Evolutionary conservation across 1,140 invertebrate genomes (phyloP).

Genomic region (Oreohelix idahoensis): DNA sequence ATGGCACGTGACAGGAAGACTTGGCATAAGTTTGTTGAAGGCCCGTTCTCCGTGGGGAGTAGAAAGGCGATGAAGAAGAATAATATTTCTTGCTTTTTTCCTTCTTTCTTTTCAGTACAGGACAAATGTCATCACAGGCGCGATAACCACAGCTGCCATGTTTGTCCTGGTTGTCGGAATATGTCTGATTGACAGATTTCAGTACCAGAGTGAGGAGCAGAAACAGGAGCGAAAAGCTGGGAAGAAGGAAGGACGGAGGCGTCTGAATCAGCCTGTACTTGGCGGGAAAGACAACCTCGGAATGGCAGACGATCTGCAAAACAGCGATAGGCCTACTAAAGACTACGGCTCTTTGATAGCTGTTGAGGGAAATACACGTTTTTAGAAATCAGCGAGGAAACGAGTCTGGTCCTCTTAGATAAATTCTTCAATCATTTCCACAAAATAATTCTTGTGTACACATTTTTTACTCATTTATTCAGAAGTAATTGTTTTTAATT

Average conservation of each 20-base stretch:
- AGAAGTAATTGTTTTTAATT: too few relatives aligned
- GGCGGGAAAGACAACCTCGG: neutral
- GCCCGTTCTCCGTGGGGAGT: too few relatives aligned
- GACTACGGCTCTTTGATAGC: neutral
- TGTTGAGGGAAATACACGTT: neutral
- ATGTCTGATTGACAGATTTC: neutral
- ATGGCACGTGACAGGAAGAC: too few relatives aligned
- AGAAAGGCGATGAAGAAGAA: too few relatives aligned
- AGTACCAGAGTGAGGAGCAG: neutral
- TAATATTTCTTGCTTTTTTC: neutral
- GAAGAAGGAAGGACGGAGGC: neutral
- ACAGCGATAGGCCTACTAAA: neutral
- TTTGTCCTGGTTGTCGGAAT: neutral
- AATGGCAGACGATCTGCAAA: neutral
- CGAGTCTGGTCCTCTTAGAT: too few relatives aligned
- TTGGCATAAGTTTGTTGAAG: too few relatives aligned
- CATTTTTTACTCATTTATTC: too few relatives aligned
- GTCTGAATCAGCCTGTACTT: neutral
- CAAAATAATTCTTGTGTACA: too few relatives aligned
- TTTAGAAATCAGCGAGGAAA: neutral
- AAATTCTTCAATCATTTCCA: too few relatives aligned
- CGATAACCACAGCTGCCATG: neutral
- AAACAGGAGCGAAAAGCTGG: neutral
- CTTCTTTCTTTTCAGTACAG: neutral
- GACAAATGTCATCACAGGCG: neutral